These are phyloP conservation scores for Luidia sarsii DNA, from an alignment of 53 echinoderm and acorn worm genomes.

Conservation along the genomic window DNA sequence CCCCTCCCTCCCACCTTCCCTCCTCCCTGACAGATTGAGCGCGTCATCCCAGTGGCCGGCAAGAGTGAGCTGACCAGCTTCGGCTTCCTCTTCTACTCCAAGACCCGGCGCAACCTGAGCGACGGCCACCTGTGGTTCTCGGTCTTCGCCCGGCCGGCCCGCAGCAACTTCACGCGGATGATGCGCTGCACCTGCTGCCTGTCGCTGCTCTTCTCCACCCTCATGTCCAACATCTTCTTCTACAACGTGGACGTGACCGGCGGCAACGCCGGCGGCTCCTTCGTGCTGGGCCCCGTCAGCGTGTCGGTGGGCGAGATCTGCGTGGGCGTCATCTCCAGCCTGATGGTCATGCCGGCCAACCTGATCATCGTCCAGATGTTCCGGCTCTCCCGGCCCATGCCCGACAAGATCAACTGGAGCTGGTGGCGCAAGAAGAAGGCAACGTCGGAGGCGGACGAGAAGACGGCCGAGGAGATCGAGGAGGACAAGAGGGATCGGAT, in stretches of 20 bases:
- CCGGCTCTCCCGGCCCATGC: slow-evolving; percentile 59
- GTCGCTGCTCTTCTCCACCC: slow-evolving; percentile 85
- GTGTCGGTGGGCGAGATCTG: slow-evolving; percentile 74
- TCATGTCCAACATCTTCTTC: slow-evolving; percentile 97
- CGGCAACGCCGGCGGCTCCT: not conserved
- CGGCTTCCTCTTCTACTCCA: slow-evolving; percentile 83
- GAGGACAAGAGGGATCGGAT: slow-evolving; percentile 71
- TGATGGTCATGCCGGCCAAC: slow-evolving; percentile 90
- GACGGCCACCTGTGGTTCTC: slow-evolving; percentile 98
- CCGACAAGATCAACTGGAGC: slow-evolving; percentile 51
- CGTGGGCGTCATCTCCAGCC: slow-evolving; percentile 83
- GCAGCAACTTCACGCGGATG: slow-evolving; percentile 88
- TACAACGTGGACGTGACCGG: slow-evolving; percentile 55
- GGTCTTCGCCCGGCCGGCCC: slow-evolving; percentile 77
- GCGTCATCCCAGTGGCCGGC: slow-evolving; percentile 90
- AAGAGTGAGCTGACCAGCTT: slow-evolving; percentile 88
- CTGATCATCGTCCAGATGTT: slow-evolving; percentile 85
- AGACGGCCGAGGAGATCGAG: slow-evolving; percentile 64
- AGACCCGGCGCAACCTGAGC: slow-evolving; percentile 80
- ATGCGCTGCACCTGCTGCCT: slow-evolving; percentile 89
- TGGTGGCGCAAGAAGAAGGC: slow-evolving; percentile 48
- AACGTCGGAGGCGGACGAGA: not conserved
- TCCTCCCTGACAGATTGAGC: slow-evolving; percentile 75
- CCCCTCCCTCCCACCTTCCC: too few species aligned
- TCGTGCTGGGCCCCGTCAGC: slow-evolving; percentile 70